Evolutionary conservation across 1,140 invertebrate species (phyloP).

Genomic region (Drosophila sproati): DNA sequence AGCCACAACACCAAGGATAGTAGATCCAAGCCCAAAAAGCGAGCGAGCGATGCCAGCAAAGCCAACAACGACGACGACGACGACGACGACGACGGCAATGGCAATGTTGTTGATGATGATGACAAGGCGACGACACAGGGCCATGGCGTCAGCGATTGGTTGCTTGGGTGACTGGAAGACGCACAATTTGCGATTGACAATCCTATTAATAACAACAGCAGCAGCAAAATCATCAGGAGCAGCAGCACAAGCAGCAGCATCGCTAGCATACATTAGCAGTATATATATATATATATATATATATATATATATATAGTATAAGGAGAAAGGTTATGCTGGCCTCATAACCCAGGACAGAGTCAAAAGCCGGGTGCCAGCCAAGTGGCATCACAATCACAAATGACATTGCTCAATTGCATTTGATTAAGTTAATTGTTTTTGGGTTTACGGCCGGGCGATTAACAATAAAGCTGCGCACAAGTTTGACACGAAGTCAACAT

Average conservation of each 20-base stretch:
- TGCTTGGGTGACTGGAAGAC: constrained; percentile 13
- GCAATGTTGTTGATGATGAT: constrained; percentile 75
- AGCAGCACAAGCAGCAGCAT: constrained; percentile 30
- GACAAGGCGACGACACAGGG: constrained; percentile 36
- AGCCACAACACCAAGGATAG: constrained; percentile 58
- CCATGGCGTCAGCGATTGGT: constrained; percentile 18
- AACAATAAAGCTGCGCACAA: constrained; percentile 74
- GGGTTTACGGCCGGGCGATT: constrained; percentile 72
- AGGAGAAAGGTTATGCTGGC: constrained; percentile 24
- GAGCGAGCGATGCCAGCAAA: constrained; percentile 24
- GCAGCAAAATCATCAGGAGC: constrained; percentile 24
- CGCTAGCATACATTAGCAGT: constrained; percentile 59
- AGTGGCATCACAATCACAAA: constrained; percentile 75
- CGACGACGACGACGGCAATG: constrained; percentile 45
- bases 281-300: constrained; percentile 8
- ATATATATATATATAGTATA: constrained; percentile 17
- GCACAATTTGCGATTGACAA: constrained; percentile 80
- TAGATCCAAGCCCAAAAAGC: constrained; percentile 50
- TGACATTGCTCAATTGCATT: constrained; percentile 83
- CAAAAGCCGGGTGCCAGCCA: constrained; percentile 19
- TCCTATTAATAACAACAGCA: constrained; percentile 77
- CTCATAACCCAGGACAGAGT: not conserved
- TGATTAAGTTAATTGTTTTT: constrained; percentile 82
- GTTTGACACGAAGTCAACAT: constrained; percentile 64
- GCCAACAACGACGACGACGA: constrained; percentile 36